Conservation (phyloP, 2,797 vertebrate species). For the Salmo trutta region DNA sequence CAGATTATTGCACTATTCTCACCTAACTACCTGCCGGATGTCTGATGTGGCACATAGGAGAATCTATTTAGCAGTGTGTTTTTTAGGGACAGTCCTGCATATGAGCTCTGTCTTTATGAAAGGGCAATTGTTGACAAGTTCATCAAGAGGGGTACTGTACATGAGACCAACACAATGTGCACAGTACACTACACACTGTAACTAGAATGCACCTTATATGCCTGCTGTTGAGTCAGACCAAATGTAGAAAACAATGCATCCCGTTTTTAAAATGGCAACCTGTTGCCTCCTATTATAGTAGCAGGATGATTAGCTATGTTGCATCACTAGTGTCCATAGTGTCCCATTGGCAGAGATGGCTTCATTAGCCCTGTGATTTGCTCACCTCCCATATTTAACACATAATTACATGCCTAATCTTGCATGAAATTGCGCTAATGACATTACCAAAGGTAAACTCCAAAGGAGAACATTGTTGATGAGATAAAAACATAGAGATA, state of each 20-base stretch:
- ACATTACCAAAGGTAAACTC: constrained; percentile 55
- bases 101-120: not conserved
- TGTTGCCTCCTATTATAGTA: not conserved
- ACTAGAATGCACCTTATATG: not conserved
- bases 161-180: not conserved
- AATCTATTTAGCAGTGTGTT: not conserved
- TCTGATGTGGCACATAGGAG: not conserved
- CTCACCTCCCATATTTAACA: constrained; percentile 69
- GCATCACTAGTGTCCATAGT: constrained; percentile 25
- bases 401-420: constrained; percentile 76
- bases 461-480: constrained; percentile 57
- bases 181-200: not conserved
- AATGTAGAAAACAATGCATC: not conserved
- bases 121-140: not conserved
- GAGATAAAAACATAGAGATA: constrained; percentile 24
- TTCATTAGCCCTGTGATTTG: constrained; percentile 67
- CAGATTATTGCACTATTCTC: constrained; percentile 28
- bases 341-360: constrained; percentile 58
- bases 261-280: not conserved
- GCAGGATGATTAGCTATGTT: constrained; percentile 4
- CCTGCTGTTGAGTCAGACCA: not conserved
- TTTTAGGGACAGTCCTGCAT: not conserved
- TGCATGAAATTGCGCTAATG: constrained; percentile 75
- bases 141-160: too few relatives aligned
- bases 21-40: constrained; percentile 22